Conservation (phyloP, 2,888 invertebrate species). For the Antheraea assamensis region DNA sequence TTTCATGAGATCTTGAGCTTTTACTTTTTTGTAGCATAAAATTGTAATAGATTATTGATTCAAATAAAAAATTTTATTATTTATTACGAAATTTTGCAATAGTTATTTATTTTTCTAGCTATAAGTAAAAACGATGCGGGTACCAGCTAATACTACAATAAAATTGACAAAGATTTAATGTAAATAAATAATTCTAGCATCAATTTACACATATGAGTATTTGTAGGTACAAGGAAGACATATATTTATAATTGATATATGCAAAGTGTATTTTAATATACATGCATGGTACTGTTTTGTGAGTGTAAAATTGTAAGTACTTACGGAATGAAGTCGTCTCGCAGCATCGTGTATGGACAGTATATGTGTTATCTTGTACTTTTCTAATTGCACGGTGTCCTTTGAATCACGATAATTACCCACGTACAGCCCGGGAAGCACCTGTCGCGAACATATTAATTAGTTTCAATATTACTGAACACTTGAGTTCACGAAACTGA, state of each 20-base stretch:
- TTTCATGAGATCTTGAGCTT: too few species aligned
- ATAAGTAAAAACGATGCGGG: too few species aligned
- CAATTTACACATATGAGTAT: too few species aligned
- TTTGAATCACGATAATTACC: slow-evolving; percentile 98
- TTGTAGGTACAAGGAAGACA: too few species aligned
- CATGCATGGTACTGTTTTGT: neutral
- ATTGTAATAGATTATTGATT: too few species aligned
- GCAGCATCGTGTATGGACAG: slow-evolving; percentile 98
- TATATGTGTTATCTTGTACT: slow-evolving; percentile 96
- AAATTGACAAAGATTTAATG: too few species aligned
- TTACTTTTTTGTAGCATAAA: too few species aligned
- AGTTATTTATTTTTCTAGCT: too few species aligned
- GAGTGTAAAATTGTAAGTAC: slow-evolving; percentile 44
- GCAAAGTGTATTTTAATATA: neutral
- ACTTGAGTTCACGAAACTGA: neutral
- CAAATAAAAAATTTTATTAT: too few species aligned
- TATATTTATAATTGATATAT: neutral
- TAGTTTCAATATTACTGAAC: neutral
- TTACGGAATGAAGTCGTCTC: slow-evolving; percentile 91
- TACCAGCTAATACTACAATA: too few species aligned
- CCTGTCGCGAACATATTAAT: slow-evolving; percentile 76
- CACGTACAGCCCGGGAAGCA: slow-evolving; percentile 96
- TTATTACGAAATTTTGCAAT: too few species aligned
- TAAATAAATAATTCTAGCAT: too few species aligned
- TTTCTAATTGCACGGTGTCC: slow-evolving; percentile 93